Conservation (phyloP, 2,113 vertebrate species). For the Monopterus albus region DNA sequence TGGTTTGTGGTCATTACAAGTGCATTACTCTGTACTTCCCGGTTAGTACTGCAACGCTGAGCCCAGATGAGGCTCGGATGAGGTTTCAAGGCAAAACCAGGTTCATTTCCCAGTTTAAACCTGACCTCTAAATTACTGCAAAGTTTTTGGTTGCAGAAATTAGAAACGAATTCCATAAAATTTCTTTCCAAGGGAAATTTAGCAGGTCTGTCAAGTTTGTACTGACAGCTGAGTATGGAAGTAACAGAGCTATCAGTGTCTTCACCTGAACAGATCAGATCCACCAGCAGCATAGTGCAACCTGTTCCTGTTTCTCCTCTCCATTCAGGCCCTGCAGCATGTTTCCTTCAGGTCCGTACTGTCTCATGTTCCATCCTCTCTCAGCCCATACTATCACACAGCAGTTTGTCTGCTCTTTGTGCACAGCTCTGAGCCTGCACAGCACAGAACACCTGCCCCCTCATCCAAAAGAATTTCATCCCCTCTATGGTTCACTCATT, state of each 20-base stretch:
- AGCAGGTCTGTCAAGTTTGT: too few species aligned
- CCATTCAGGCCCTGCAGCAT: not conserved
- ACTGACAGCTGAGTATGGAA: too few species aligned
- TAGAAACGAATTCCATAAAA: not conserved
- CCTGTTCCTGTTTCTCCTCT: not conserved
- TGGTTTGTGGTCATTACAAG: too few species aligned
- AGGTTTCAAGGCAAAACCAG: too few species aligned
- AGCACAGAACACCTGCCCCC: conserved; percentile 15
- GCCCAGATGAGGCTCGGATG: not conserved
- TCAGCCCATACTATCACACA: conserved; percentile 12
- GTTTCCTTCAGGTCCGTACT: conserved; percentile 27
- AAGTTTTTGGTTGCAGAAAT: not conserved
- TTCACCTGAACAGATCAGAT: not conserved
- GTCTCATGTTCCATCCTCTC: conserved; percentile 17
- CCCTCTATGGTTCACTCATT: conserved; percentile 46
- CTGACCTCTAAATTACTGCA: not conserved
- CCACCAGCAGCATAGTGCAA: not conserved
- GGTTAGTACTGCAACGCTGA: not conserved
- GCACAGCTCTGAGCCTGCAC: not conserved
- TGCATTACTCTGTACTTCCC: not conserved
- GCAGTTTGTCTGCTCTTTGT: conserved; percentile 25
- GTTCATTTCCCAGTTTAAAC: too few species aligned
- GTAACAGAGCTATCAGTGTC: too few species aligned
- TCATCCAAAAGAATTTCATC: conserved; percentile 41
- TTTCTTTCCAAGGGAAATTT: too few species aligned